Percentiles rank a stretch among this genome's conserved stretches.
phyloP scores from a whole-genome alignment of 2,113 vertebrate species.

The Ptyas mucosa region DNA sequence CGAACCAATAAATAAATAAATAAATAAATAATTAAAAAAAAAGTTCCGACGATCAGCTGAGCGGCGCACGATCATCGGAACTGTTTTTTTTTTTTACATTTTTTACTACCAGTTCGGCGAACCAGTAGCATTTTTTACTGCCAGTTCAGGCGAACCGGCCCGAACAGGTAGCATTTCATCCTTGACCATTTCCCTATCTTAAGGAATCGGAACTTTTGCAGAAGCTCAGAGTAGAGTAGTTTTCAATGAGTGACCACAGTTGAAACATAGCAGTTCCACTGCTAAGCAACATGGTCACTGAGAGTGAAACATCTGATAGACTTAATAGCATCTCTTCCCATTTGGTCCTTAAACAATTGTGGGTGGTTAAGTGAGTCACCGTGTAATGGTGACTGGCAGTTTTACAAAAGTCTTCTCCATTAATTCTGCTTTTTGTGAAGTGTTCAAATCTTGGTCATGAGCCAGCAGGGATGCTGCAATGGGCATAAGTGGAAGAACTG shows the following conservation, averaged over 20 bases:
- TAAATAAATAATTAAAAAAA: no score
- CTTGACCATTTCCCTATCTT: neutral
- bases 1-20: no score
- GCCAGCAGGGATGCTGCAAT: neutral
- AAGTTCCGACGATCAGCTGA: no score
- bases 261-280: neutral
- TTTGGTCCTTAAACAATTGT: neutral
- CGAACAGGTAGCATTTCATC: no score
- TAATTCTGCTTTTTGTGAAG: neutral
- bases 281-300: neutral
- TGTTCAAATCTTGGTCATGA: neutral
- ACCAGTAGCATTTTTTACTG: no score
- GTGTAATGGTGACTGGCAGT: neutral
- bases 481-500: neutral
- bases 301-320: neutral
- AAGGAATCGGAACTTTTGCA: neutral
- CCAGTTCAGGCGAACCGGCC: no score
- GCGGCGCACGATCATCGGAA: no score
- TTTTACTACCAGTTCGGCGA: no score
- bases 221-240: neutral
- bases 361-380: neutral
- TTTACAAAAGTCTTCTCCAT: neutral
- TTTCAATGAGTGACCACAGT: neutral
- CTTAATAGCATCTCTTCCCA: neutral
- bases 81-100: no score